Base-by-base conservation (phyloP, 2,888 invertebrate species). In the Cordilura impudica region DNA sequence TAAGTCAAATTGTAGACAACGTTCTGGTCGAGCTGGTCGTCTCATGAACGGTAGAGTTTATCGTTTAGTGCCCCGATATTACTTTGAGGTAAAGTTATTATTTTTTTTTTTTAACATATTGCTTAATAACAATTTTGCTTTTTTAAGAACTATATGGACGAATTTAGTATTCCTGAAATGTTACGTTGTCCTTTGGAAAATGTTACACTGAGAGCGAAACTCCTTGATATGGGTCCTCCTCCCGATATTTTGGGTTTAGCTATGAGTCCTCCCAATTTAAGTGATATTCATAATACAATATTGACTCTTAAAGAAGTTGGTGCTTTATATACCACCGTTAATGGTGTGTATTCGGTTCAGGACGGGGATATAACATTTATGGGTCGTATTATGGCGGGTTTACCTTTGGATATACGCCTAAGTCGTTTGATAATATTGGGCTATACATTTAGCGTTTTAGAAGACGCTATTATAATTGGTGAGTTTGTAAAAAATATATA, bases 341-440 rank as follows among this genome's bases (percentile, higher is more conserved):
- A 92, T 43, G 92, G 91, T 0, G 86, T 89, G 19, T 92, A 91
- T 86, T 87, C 89, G 14, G 85, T 90, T 0, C 90, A 92, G 12
- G 97, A 98, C 88, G 98, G 98, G 0, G 95, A 97, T 81, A 86
- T 98, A 53, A 98, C 98, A 0, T 95, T 94, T 88, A 90, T 98
- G 82, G 98, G 98, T 0, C 91, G 92, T 7, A 91, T 98, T 0
- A 95, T 98, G 94, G 94, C 96, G 0, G 90, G 90, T 45, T 89
- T 98, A 47, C 98, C 98, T 0, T 86, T 98, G 0, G 95, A 97
- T 87, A 94, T 97, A 26, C 93, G 92, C 71, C 89, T 97, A 4
- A 92, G 95, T 8, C 97, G 97, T 85, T 90, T 98, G 10, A 95
- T 98, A 72, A 91, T 97, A 74, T 90, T 98, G 2, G 98, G 98